A percentile compares a stretch with the other conserved stretches of the same genome.
phyloP scores from a whole-genome alignment of 1,140 invertebrate species.

The Phymastichus coffea region DNA sequence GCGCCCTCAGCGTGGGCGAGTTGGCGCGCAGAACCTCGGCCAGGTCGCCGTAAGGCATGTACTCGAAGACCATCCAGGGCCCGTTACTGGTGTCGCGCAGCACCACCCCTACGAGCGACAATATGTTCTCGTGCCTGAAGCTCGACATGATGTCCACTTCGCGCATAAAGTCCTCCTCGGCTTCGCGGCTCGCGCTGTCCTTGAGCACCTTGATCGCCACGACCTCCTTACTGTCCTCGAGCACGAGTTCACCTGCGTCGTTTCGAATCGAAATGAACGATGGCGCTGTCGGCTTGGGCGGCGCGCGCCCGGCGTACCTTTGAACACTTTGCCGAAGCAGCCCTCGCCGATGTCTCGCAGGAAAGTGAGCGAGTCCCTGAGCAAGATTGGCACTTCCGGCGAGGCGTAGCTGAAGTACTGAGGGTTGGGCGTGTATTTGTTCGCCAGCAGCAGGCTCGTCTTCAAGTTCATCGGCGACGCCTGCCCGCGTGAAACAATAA shows the following conservation, averaged over 20 bases:
- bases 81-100: slow-evolving; percentile 67
- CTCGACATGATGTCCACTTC: slow-evolving; percentile 90
- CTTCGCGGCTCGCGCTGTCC: slow-evolving; percentile 75
- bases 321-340: slow-evolving; percentile 89
- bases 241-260: slow-evolving; percentile 62
- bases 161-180: slow-evolving; percentile 80
- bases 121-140: slow-evolving; percentile 84
- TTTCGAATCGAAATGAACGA: neutral
- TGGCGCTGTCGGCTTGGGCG: no score
- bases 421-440: slow-evolving; percentile 75
- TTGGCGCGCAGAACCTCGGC: slow-evolving; percentile 78
- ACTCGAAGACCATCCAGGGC: slow-evolving; percentile 93
- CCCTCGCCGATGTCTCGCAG: slow-evolving; percentile 84
- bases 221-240: slow-evolving; percentile 55
- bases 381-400: slow-evolving; percentile 63
- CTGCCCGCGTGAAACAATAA: no score
- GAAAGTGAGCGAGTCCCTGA: slow-evolving; percentile 66
- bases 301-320: no score
- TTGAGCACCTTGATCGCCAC: slow-evolving; percentile 88
- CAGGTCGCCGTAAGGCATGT: slow-evolving; percentile 87
- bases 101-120: slow-evolving; percentile 80
- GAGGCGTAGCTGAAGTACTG: slow-evolving; percentile 67
- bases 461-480: slow-evolving; percentile 60
- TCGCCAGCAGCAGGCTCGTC: slow-evolving; percentile 64
- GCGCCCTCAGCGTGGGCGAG: slow-evolving; percentile 50